These are phyloP conservation scores for Pantherophis guttatus DNA, from an alignment of 2,113 vertebrate genomes.

Conservation along the genomic window DNA sequence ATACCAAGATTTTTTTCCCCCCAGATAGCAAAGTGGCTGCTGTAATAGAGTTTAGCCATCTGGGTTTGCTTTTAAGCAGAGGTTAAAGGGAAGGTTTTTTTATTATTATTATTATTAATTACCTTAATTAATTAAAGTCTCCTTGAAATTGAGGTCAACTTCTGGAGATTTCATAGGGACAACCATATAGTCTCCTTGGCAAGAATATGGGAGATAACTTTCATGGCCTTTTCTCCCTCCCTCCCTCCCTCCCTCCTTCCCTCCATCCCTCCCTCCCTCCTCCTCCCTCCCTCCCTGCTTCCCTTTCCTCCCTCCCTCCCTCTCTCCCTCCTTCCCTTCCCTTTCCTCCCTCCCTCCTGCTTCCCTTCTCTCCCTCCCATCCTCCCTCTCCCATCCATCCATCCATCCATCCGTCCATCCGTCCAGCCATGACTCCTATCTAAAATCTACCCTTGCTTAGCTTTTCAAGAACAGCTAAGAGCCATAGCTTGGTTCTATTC, in stretches of 20 bases:
- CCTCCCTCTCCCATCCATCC: background rate
- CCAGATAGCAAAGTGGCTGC: background rate
- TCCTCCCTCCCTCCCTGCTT: too few species aligned
- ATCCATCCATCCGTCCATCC: too few species aligned
- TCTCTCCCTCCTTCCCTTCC: rapidly evolving
- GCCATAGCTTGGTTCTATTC: background rate
- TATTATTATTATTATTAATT: background rate
- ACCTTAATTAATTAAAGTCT: background rate
- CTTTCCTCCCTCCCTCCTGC: too few species aligned
- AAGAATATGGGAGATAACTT: background rate
- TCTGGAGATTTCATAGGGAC: background rate
- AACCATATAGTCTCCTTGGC: background rate
- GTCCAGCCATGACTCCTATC: background rate
- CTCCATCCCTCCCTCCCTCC: too few species aligned
- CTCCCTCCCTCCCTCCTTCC: too few species aligned
- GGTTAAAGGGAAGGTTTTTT: background rate
- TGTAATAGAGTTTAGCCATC: background rate
- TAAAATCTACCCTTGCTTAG: background rate
- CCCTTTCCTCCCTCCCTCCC: rapidly evolving
- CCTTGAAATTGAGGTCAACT: background rate
- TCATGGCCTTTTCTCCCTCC: rapidly evolving
- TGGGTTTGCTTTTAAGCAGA: background rate
- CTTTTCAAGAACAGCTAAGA: background rate
- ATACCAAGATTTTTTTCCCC: background rate
- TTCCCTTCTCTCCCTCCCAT: too few species aligned